These are phyloP conservation scores for Cheilosia impressa DNA, from an alignment of 2,888 invertebrate genomes.

Conservation along the genomic window DNA sequence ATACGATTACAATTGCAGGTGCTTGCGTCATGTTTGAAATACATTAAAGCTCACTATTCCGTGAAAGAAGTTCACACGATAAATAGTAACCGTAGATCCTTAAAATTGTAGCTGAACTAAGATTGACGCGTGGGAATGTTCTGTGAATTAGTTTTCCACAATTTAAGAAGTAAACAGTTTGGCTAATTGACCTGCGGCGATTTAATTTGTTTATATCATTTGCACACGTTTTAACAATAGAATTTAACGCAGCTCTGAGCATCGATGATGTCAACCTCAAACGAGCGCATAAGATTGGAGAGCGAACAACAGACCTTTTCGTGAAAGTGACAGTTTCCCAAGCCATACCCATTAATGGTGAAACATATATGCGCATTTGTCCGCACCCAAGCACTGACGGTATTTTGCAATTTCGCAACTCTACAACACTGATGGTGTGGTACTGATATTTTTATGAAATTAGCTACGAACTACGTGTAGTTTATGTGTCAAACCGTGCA, in stretches of 20 bases:
- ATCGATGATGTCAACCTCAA: slow-evolving; percentile 44
- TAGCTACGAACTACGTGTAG: background rate
- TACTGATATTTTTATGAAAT: background rate
- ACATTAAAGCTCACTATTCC: background rate
- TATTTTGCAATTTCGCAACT: background rate
- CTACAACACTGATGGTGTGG: background rate
- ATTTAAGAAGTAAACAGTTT: slow-evolving; percentile 28
- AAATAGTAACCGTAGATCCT: slow-evolving; percentile 20
- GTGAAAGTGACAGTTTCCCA: slow-evolving; percentile 48
- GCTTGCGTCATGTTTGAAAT: background rate
- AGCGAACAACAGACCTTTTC: slow-evolving; percentile 9
- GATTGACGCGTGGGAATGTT: slow-evolving; percentile 40
- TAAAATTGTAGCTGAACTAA: slow-evolving; percentile 4
- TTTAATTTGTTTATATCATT: slow-evolving; percentile 27
- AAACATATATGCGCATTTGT: slow-evolving; percentile 19
- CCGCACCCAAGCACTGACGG: slow-evolving; percentile 36
- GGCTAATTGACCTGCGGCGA: slow-evolving; percentile 46
- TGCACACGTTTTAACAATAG: slow-evolving; percentile 15
- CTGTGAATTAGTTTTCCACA: slow-evolving; percentile 29
- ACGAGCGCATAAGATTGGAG: background rate
- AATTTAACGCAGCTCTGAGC: background rate
- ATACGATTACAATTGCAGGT: background rate
- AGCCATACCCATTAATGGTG: slow-evolving; percentile 29
- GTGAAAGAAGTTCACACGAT: slow-evolving; percentile 27
- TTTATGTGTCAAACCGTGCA: slow-evolving; percentile 7